Evolutionary conservation across 2,113 vertebrate genomes (phyloP).

Genomic region (Halcyon senegalensis): DNA sequence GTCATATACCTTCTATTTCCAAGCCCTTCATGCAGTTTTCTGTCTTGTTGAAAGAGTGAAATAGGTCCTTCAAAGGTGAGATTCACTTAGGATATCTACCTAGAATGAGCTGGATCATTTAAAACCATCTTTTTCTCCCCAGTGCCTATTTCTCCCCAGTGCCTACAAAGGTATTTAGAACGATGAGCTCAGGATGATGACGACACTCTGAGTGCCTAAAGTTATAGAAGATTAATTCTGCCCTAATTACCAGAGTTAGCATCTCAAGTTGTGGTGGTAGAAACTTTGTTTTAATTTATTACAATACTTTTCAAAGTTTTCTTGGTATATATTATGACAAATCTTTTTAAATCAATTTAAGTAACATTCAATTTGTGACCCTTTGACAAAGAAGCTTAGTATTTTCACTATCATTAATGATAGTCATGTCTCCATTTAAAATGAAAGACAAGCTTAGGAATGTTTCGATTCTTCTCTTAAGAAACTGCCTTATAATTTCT

Average conservation of each 20-base stretch:
- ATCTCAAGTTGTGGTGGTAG: background rate
- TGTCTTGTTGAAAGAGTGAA: background rate
- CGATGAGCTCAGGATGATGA: background rate
- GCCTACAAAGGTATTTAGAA: background rate
- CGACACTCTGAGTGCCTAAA: background rate
- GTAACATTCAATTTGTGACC: background rate
- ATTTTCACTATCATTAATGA: background rate
- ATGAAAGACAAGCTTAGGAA: background rate
- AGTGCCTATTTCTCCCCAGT: background rate
- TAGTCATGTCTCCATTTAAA: background rate
- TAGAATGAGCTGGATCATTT: background rate
- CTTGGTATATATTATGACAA: background rate
- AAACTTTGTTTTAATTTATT: background rate
- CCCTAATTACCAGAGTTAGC: background rate
- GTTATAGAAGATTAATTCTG: slow-evolving; percentile 3
- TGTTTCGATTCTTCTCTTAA: background rate
- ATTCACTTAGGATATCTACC: background rate
- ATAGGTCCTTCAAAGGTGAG: background rate
- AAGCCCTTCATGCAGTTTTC: background rate
- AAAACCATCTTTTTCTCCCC: background rate
- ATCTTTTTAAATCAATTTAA: background rate
- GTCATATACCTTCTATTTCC: background rate
- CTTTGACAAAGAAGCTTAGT: background rate
- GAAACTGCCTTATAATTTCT: background rate
- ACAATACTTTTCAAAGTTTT: background rate